Evolutionary conservation across 2,797 vertebrate genomes (phyloP).

Genomic region (Gallirallus australis): DNA sequence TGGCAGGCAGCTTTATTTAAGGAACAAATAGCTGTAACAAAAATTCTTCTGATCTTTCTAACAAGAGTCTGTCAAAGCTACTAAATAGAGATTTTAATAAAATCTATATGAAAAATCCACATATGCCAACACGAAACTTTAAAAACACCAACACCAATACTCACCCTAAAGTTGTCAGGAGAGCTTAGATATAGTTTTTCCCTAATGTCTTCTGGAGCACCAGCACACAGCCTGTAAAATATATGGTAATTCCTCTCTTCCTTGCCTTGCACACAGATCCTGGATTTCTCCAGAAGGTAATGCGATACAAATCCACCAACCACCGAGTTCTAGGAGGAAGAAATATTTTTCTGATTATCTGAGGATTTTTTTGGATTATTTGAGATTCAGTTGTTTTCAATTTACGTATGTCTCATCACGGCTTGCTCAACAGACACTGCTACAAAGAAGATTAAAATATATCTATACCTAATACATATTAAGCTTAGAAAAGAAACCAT

Average conservation of each 20-base stretch:
- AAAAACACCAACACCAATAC: constrained; percentile 60
- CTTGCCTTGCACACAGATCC: constrained; percentile 92
- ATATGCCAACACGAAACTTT: not conserved
- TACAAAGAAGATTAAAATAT: not conserved
- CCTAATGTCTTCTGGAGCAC: constrained; percentile 92
- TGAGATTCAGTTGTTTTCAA: not conserved
- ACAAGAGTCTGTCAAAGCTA: not conserved
- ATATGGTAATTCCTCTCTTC: constrained; percentile 99
- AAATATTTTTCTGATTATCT: constrained; percentile 15
- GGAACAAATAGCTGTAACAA: not conserved
- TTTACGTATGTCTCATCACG: not conserved
- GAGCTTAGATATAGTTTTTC: constrained; percentile 91
- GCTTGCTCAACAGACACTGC: not conserved
- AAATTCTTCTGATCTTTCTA: not conserved
- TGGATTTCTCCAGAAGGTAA: constrained; percentile 97
- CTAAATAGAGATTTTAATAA: not conserved
- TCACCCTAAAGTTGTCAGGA: constrained; percentile 92
- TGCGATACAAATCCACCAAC: constrained; percentile 98
- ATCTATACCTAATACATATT: not conserved
- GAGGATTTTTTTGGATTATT: not conserved
- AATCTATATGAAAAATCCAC: not conserved
- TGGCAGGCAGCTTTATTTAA: not conserved
- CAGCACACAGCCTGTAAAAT: constrained; percentile 95
- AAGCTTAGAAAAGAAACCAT: not conserved
- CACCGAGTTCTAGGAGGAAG: constrained; percentile 86